Conservation (phyloP, 1,140 invertebrate genomes). For the Semibalanus balanoides region DNA sequence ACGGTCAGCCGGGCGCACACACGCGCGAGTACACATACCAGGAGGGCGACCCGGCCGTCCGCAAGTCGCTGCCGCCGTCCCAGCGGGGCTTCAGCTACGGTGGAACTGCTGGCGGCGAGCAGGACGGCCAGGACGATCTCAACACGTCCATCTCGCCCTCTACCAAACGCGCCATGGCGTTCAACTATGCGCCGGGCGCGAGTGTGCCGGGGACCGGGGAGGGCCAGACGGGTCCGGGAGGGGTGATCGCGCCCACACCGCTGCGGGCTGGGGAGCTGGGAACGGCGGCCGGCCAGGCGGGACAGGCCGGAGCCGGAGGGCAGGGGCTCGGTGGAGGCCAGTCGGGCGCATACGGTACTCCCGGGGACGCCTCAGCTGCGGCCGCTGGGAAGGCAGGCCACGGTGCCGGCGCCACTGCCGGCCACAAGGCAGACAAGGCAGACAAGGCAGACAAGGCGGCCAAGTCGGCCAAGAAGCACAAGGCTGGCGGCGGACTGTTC, state of each 20-base stretch:
- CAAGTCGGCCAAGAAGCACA: conserved; percentile 16
- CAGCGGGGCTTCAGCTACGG: background rate
- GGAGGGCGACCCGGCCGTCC: conserved; percentile 15
- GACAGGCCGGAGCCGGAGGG: background rate
- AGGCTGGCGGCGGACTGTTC: background rate
- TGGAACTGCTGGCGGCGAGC: conserved; percentile 4
- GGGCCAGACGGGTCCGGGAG: conserved; percentile 11
- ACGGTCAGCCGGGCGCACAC: conserved; percentile 11
- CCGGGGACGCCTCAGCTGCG: conserved; percentile 6
- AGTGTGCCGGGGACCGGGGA: background rate
- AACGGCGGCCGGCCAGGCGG: conserved; percentile 11
- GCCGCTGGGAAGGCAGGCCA: conserved; percentile 8
- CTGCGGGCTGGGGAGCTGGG: conserved; percentile 14
- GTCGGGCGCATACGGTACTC: conserved; percentile 9
- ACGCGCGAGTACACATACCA: conserved; percentile 19
- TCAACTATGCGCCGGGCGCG: conserved; percentile 21
- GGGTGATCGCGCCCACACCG: conserved; percentile 13
- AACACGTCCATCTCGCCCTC: conserved; percentile 1
- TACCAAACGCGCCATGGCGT: conserved; percentile 10
- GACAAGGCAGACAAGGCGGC: conserved; percentile 14
- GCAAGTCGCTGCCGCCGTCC: background rate
- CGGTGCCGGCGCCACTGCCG: background rate
- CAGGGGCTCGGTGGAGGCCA: no score
- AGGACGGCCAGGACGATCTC: conserved; percentile 11
- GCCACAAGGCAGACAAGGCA: conserved; percentile 3